phyloP scores from a whole-genome alignment of 2,888 invertebrate genomes.

The Nomada flava region DNA sequence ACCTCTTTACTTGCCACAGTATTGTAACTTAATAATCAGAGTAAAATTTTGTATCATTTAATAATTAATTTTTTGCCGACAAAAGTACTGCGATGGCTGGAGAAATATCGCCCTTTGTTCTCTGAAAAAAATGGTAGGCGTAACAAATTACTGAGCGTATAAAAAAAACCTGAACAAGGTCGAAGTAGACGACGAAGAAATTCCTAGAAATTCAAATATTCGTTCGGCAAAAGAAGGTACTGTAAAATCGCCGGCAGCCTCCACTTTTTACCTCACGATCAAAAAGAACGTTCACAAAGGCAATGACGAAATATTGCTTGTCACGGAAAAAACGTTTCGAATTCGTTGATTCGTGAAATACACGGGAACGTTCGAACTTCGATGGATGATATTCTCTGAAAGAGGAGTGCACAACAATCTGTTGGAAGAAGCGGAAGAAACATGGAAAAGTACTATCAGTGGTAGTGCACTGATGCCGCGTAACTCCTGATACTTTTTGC shows the following conservation, averaged over 20 bases:
- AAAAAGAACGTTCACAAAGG: not conserved
- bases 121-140: too few species aligned
- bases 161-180: not conserved
- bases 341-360: not conserved
- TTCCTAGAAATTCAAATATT: too few species aligned
- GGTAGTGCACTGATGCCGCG: not conserved
- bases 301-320: not conserved
- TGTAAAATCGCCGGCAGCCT: not conserved
- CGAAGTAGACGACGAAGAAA: too few species aligned
- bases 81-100: too few species aligned
- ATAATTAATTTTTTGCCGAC: too few species aligned
- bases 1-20: too few species aligned
- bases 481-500: not conserved
- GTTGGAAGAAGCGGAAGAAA: not conserved
- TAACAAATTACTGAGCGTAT: not conserved
- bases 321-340: not conserved
- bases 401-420: not conserved
- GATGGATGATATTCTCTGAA: conserved; percentile 8
- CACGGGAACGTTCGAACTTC: not conserved
- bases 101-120: too few species aligned
- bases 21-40: too few species aligned
- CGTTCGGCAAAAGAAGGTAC: too few species aligned
- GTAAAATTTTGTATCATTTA: too few species aligned
- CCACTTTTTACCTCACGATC: not conserved
- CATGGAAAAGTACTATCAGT: conserved; percentile 24